Evolutionary conservation across 2,113 vertebrate species (phyloP), one percentile per base, ranked within the genome.

Genomic region (Scatophagus argus): DNA sequence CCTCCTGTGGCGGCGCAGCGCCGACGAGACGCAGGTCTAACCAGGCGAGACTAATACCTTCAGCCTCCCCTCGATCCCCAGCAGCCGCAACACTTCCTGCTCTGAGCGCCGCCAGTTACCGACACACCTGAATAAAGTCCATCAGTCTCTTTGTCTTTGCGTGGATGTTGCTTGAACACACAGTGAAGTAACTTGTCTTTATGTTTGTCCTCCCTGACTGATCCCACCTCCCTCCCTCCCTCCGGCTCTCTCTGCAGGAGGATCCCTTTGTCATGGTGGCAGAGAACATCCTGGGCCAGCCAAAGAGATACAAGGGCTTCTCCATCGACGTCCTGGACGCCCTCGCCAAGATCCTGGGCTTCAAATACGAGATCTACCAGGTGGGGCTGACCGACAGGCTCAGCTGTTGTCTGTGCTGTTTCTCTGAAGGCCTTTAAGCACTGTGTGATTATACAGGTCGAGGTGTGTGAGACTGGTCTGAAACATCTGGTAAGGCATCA

Each of bases 251-350:
- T 34, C 31, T 89, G 60, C 89, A 99, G 98, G 98, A 99, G 95
- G 98, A 99, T 44, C 98, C 98, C 65, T 99, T 99, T 51, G 96
- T 99, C 82, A 99, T 99, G 98, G 98, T 99, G 74, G 98, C 97
- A 0, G 98, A 99, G 87, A 99, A 99, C 90, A 99, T 99, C 74
- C 96, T 99, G 34, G 98, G 98, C 8, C 98, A 99, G 89, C 98
- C 98, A 0, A 99, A 99, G 82, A 94, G 96, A 34, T 99, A 99
- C 8, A 99, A 99, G 93, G 98, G 98, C 5, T 99, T 99, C 92
- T 99, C 98, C 77, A 96, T 99, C 4, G 98, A 99, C 19, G 97
- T 99, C 25, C 88, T 99, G 63, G 98, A 99, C 60, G 97, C 97
- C 0, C 93, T 99, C 83, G 96, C 97, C 75, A 98, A 97, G 79